Evolutionary conservation across 2,113 vertebrate genomes (phyloP).

Genomic region (Prunella himalayana): DNA sequence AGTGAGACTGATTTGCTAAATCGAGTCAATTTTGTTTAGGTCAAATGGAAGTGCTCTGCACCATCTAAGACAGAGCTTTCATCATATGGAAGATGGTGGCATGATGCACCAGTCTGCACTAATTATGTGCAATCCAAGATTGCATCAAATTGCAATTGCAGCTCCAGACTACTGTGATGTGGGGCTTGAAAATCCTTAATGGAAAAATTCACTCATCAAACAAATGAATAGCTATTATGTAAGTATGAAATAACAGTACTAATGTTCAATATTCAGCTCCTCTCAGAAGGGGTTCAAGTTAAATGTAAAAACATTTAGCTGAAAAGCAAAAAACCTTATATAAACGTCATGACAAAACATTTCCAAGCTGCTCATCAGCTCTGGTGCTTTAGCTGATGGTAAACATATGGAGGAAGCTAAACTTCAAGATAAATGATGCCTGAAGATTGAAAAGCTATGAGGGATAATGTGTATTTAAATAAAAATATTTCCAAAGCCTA

Average conservation of each 20-base stretch:
- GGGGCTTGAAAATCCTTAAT: slow-evolving; percentile 1
- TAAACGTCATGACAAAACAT: slow-evolving; percentile 24
- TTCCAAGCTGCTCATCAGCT: slow-evolving; percentile 23
- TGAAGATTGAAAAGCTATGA: slow-evolving; percentile 40
- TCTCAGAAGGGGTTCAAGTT: slow-evolving; percentile 1
- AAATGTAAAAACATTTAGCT: slow-evolving; percentile 28
- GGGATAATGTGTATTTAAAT: neutral
- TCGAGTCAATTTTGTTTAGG: neutral
- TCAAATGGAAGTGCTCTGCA: neutral
- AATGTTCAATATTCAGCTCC: neutral
- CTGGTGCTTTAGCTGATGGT: slow-evolving; percentile 25
- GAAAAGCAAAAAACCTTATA: neutral
- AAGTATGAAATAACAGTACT: neutral
- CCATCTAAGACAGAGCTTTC: neutral
- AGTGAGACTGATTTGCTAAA: slow-evolving; percentile 21
- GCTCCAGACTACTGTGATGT: neutral
- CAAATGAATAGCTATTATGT: neutral
- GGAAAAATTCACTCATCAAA: neutral
- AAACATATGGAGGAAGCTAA: slow-evolving; percentile 47
- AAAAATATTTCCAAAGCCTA: slow-evolving; percentile 4
- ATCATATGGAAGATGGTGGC: neutral
- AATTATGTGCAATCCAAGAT: neutral
- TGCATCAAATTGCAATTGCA: neutral
- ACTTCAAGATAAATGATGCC: slow-evolving; percentile 25
- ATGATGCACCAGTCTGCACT: neutral